phyloP scores from a whole-genome alignment of 2,797 vertebrate genomes.

The Rhynchonycteris naso region DNA sequence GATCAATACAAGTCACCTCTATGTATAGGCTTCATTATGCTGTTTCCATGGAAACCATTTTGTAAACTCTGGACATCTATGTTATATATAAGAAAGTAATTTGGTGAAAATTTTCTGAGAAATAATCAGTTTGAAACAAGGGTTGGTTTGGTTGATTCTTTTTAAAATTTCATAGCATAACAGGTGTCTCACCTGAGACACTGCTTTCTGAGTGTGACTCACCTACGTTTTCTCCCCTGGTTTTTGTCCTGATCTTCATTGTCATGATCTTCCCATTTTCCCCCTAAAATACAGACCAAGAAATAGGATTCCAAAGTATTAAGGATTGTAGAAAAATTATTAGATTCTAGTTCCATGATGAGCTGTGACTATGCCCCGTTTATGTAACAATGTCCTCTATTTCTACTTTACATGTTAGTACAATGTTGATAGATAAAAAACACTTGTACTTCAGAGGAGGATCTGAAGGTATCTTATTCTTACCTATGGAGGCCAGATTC shows the following conservation, averaged over 20 bases:
- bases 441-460: neutral
- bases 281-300: slow-evolving; percentile 22
- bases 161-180: neutral
- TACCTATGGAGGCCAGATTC: slow-evolving; percentile 46
- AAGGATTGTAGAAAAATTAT: neutral
- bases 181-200: neutral
- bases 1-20: neutral
- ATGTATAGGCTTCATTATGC: neutral
- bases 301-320: neutral
- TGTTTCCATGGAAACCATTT: neutral
- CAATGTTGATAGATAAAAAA: neutral
- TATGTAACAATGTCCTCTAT: neutral
- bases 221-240: neutral
- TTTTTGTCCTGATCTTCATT: neutral
- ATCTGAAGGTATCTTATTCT: neutral
- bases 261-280: neutral
- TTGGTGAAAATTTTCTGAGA: neutral
- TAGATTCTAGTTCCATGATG: neutral
- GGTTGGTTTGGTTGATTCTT: neutral
- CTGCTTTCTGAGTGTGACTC: neutral
- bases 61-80: neutral
- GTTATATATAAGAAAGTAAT: neutral
- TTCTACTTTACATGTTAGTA: neutral
- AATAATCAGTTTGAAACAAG: neutral
- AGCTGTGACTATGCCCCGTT: neutral